Conservation (phyloP, 2,888 invertebrate species). For the Cephus pulcher region DNA sequence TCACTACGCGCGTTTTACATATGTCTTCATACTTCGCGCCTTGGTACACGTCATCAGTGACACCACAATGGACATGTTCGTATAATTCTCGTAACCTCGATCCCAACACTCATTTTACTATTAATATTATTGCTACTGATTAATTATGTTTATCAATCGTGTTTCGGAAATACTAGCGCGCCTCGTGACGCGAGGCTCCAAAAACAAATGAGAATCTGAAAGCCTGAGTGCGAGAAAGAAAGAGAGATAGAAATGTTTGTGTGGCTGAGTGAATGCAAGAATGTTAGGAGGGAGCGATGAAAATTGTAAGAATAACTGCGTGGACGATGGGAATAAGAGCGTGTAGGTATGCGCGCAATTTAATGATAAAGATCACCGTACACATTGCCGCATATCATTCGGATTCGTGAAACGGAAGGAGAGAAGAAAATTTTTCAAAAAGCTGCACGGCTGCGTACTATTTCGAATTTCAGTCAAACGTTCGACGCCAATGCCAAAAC, state of each 20-base stretch:
- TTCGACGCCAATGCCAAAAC: neutral
- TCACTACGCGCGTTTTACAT: neutral
- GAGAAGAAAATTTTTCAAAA: neutral
- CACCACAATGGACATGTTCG: neutral
- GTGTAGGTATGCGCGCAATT: neutral
- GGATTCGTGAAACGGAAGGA: neutral
- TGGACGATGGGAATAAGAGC: neutral
- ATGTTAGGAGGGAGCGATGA: neutral
- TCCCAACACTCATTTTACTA: neutral
- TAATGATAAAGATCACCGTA: neutral
- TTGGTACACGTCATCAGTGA: neutral
- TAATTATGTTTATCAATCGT: neutral
- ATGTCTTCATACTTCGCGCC: neutral
- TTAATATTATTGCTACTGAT: neutral
- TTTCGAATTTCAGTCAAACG: conserved; percentile 32
- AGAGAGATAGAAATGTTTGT: neutral
- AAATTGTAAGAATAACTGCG: neutral
- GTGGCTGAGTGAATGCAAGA: neutral
- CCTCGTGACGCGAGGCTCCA: neutral
- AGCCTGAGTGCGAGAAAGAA: neutral
- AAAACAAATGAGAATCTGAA: neutral
- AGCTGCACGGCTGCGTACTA: conserved; percentile 29
- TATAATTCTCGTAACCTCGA: neutral
- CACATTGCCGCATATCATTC: neutral
- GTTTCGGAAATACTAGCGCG: conserved; percentile 1